These are phyloP conservation scores for Psilopsiagon aymara DNA, from an alignment of 2,113 vertebrate species.

Conservation along the genomic window DNA sequence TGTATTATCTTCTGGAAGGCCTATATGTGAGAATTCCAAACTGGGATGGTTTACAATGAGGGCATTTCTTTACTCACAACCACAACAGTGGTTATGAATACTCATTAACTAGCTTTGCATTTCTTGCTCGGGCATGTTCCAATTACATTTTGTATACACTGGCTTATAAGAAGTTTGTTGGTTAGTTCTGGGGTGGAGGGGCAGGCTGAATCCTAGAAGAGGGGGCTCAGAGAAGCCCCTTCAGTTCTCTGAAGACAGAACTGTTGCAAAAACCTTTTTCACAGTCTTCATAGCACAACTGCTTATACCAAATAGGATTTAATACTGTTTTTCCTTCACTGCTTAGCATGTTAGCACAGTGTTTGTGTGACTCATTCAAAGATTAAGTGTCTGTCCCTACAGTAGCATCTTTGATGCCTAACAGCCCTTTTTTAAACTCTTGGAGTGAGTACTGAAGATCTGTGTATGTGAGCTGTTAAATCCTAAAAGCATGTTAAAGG, in stretches of 20 bases:
- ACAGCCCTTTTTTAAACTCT: neutral
- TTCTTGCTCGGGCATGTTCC: conserved; percentile 15
- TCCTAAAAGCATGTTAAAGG: neutral
- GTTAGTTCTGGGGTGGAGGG: neutral
- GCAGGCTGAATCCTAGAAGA: neutral
- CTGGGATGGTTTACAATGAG: neutral
- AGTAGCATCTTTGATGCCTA: neutral
- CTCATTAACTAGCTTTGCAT: neutral
- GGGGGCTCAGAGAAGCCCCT: neutral
- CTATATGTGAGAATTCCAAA: neutral
- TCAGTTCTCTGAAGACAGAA: neutral
- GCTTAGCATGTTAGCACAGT: neutral
- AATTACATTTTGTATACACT: neutral
- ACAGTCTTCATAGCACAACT: neutral
- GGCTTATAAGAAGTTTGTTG: neutral
- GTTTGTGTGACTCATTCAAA: neutral
- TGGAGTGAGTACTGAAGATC: neutral
- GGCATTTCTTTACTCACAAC: conserved; percentile 14
- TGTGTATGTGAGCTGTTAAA: neutral
- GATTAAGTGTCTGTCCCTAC: neutral
- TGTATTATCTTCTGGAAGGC: neutral
- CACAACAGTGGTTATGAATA: neutral
- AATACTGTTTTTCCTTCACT: neutral
- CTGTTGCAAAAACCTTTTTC: neutral
- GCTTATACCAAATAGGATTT: neutral